Percentiles rank a stretch among this genome's conserved stretches.
Conservation (phyloP, 2,888 invertebrate genomes). For the Drosophila buzzatii region DNA sequence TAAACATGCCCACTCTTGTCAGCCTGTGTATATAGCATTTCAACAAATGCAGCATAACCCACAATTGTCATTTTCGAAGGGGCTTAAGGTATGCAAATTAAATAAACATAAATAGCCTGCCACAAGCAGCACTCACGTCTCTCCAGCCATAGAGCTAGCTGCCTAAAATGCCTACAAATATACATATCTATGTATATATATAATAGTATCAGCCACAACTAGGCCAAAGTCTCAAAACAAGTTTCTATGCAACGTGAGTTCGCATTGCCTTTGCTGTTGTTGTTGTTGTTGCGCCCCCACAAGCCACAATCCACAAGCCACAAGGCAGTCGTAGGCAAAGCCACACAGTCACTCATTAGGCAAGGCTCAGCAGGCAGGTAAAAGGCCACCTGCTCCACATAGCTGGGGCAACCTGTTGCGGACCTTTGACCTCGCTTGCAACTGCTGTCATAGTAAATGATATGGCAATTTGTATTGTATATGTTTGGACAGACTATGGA, state of each 20-base stretch:
- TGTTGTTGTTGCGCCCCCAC: conserved; percentile 52
- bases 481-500: conserved; percentile 83
- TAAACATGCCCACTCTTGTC: neutral
- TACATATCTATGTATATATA: conserved; percentile 9
- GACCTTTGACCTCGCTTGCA: conserved; percentile 62
- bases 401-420: conserved; percentile 65
- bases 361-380: conserved; percentile 51
- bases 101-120: conserved; percentile 12
- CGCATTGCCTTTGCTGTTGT: conserved; percentile 29
- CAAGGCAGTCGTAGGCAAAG: conserved; percentile 6
- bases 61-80: neutral
- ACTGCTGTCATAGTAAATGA: neutral
- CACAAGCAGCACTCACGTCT: conserved; percentile 11
- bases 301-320: conserved; percentile 5
- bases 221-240: conserved; percentile 64
- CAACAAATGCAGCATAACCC: neutral
- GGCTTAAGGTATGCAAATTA: conserved; percentile 3
- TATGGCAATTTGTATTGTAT: neutral
- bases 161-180: conserved; percentile 27
- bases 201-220: conserved; percentile 55
- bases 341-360: conserved; percentile 40
- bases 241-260: conserved; percentile 64
- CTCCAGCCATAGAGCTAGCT: conserved; percentile 1
- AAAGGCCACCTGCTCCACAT: conserved; percentile 77
- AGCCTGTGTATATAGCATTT: neutral